Conservation (phyloP, 30 jellyfish, hydroid and myxozoan genomes). For the Hydra vulgaris region DNA sequence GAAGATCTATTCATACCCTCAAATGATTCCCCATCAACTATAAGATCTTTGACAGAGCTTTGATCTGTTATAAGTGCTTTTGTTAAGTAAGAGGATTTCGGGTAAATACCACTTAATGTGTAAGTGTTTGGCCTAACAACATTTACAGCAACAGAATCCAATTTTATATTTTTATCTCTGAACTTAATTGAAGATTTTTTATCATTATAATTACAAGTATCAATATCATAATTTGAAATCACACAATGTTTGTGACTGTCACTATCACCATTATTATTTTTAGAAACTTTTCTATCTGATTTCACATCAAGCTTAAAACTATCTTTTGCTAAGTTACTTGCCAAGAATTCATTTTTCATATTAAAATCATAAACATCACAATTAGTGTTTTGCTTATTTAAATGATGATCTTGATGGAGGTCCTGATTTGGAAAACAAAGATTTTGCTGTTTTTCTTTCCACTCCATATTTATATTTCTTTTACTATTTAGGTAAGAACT, state of each 20-base stretch:
- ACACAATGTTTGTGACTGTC: no score
- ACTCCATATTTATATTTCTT: background rate
- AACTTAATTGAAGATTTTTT: background rate
- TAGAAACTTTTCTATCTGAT: no score
- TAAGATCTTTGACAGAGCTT: background rate
- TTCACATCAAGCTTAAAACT: no score
- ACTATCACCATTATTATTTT: background rate
- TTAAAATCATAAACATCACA: no score
- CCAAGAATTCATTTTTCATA: no score
- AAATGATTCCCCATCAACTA: background rate
- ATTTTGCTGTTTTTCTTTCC: no score
- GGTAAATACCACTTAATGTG: background rate
- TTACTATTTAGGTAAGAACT: no score
- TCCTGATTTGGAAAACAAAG: no score
- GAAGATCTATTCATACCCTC: background rate
- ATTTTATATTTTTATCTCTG: background rate
- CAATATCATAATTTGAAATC: background rate
- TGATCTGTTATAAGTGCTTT: background rate
- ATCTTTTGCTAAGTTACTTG: no score
- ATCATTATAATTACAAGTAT: background rate
- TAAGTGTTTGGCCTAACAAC: background rate
- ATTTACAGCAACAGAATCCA: background rate
- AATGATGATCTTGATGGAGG: no score
- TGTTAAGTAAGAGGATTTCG: background rate
- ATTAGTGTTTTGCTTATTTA: no score